A percentile compares a stretch with the other conserved stretches of the same genome.
Evolutionary conservation across 2,113 vertebrate genomes (phyloP).

Genomic region (Pterocles orientalis): DNA sequence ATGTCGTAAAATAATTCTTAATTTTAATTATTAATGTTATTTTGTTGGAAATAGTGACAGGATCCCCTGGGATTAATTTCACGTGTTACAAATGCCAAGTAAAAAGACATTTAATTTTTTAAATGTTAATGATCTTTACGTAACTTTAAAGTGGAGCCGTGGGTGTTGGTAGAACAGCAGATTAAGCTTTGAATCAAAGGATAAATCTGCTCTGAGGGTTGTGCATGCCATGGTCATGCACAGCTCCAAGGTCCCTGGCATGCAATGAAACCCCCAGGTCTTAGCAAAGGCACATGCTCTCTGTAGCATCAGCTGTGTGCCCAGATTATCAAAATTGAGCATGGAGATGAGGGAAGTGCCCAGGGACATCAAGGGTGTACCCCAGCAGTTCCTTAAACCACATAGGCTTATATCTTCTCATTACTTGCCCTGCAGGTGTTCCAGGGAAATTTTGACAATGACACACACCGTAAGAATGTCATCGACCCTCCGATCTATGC

Average conservation of each 20-base stretch:
- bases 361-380: accelerated
- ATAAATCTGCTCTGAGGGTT: background rate
- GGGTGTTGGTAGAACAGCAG: background rate
- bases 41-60: background rate
- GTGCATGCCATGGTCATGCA: background rate
- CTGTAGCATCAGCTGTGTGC: accelerated
- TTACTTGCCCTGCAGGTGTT: constrained; percentile 84
- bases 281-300: background rate
- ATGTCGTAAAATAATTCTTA: background rate
- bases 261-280: background rate
- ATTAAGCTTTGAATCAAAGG: background rate
- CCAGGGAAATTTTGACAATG: constrained; percentile 99
- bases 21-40: constrained; percentile 15
- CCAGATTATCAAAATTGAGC: accelerated
- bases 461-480: constrained; percentile 98
- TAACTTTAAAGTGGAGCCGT: background rate
- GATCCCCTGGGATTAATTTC: background rate
- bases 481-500: constrained; percentile 92
- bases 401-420: accelerated
- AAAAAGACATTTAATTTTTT: constrained; percentile 14
- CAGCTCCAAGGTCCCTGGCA: background rate
- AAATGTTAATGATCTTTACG: background rate
- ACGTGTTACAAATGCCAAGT: background rate
- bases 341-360: accelerated
- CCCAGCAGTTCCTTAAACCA: accelerated